These are phyloP conservation scores for Agrochola circellaris DNA, from an alignment of 2,888 invertebrate species.

Conservation along the genomic window DNA sequence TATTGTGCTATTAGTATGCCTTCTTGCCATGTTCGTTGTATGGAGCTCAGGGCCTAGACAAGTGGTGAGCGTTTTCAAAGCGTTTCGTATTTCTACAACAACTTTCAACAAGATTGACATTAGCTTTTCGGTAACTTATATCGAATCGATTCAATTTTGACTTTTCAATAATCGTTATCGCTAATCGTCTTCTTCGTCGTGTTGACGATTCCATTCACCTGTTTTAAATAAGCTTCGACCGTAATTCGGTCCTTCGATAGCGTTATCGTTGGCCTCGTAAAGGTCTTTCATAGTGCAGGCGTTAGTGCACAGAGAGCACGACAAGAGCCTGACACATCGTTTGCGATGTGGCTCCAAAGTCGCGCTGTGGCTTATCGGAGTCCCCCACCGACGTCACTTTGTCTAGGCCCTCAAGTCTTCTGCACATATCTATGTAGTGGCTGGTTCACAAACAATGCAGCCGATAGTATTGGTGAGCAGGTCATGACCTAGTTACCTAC, in stretches of 20 bases:
- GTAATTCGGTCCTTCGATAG: neutral
- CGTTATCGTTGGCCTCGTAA: neutral
- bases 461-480: conserved; percentile 11
- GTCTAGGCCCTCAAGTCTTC: neutral
- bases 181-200: too few relatives aligned
- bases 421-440: neutral
- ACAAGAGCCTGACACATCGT: neutral
- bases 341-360: neutral
- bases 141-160: too few relatives aligned
- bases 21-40: too few relatives aligned
- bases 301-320: neutral
- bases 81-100: too few relatives aligned
- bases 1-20: too few relatives aligned
- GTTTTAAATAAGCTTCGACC: too few relatives aligned
- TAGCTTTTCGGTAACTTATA: too few relatives aligned
- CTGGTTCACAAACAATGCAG: conserved; percentile 25
- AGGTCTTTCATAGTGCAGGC: neutral
- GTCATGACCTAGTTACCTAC: conserved; percentile 36
- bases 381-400: neutral
- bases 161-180: too few relatives aligned
- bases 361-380: neutral
- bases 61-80: too few relatives aligned
- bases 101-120: too few relatives aligned
- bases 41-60: too few relatives aligned
- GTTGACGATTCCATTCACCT: too few relatives aligned